Evolutionary conservation across 2,797 vertebrate genomes (phyloP).

Genomic region (Linurgus olivaceus): DNA sequence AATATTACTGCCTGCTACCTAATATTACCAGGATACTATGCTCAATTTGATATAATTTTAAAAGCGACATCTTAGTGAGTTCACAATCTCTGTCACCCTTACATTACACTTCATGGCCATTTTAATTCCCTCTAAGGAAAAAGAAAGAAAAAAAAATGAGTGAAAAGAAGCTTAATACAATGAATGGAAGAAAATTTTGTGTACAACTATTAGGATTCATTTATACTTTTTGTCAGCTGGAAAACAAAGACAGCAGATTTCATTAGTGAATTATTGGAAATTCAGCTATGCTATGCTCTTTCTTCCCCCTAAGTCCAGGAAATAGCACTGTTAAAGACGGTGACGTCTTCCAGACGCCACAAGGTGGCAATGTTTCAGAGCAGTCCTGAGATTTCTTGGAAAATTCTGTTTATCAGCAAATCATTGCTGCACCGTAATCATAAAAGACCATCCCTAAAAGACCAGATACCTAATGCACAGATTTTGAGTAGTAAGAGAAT

Average conservation of each 20-base stretch:
- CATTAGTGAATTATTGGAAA: background rate
- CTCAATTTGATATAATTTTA: background rate
- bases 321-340: background rate
- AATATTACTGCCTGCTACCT: background rate
- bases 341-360: background rate
- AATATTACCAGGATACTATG: background rate
- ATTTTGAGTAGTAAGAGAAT: background rate
- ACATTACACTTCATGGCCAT: background rate
- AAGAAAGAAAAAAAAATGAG: background rate
- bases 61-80: background rate
- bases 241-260: background rate
- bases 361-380: constrained; percentile 51
- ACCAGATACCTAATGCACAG: background rate
- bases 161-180: background rate
- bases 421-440: background rate
- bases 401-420: background rate
- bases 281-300: background rate
- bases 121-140: background rate
- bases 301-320: background rate
- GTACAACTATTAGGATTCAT: background rate
- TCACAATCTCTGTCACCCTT: background rate
- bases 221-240: background rate
- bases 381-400: background rate
- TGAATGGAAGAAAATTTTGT: background rate
- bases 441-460: background rate